These are phyloP conservation scores for Sebastes fasciatus DNA, from an alignment of 2,113 vertebrate species.

Conservation along the genomic window DNA sequence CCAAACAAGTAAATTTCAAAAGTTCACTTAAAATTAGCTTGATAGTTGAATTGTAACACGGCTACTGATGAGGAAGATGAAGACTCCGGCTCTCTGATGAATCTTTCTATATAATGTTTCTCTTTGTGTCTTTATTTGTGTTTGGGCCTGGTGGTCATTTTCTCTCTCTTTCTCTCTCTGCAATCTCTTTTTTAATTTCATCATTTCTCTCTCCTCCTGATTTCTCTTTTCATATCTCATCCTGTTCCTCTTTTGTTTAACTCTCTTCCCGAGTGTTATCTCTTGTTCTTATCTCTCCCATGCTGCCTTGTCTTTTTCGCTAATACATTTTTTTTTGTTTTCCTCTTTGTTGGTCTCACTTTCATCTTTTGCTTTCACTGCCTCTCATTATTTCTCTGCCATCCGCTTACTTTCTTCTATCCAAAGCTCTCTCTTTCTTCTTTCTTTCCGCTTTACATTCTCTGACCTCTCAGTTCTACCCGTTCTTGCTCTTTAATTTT, in stretches of 20 bases:
- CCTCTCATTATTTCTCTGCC: neutral
- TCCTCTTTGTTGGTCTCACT: neutral
- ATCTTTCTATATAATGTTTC: neutral
- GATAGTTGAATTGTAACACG: too few relatives aligned
- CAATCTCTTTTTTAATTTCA: conserved; percentile 1
- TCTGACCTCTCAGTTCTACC: neutral
- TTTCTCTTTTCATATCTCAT: neutral
- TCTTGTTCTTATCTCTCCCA: neutral
- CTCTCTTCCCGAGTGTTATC: neutral
- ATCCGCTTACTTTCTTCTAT: neutral
- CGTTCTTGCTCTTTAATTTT: neutral
- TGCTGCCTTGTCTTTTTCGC: neutral
- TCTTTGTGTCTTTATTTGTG: neutral
- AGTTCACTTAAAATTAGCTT: too few relatives aligned
- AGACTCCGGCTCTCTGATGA: neutral
- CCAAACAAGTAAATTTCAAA: too few relatives aligned
- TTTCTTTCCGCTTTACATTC: neutral
- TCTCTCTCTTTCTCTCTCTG: neutral
- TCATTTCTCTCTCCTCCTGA: neutral
- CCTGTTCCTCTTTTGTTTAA: neutral
- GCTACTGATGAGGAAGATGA: neutral
- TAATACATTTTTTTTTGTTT: neutral
- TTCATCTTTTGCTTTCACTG: neutral
- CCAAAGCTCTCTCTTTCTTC: neutral
- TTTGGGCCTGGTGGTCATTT: neutral